These are phyloP conservation scores for Perca fluviatilis DNA, from an alignment of 2,113 vertebrate species.

Conservation along the genomic window DNA sequence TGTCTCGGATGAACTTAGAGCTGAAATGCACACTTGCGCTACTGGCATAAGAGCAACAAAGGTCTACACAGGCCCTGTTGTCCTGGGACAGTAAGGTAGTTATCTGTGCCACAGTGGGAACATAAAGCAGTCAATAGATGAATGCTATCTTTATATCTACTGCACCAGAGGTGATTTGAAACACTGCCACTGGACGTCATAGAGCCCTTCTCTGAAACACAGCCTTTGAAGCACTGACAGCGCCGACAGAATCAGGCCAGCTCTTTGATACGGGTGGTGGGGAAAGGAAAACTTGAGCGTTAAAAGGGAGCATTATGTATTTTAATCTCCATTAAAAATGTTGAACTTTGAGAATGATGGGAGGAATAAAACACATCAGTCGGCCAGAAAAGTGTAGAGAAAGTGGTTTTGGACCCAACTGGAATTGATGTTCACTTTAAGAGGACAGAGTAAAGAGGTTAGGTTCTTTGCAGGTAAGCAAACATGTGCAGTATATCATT, in stretches of 20 bases:
- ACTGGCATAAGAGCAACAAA: slow-evolving; percentile 78
- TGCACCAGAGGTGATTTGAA: slow-evolving; percentile 83
- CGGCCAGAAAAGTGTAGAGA: slow-evolving; percentile 1
- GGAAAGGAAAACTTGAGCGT: slow-evolving; percentile 55
- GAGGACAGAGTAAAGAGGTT: not conserved
- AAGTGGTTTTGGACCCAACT: not conserved
- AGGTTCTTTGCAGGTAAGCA: slow-evolving; percentile 1
- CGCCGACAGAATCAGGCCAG: slow-evolving; percentile 76
- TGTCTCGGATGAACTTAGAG: slow-evolving; percentile 68
- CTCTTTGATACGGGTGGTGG: slow-evolving; percentile 65
- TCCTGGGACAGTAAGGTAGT: slow-evolving; percentile 80
- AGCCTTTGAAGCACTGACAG: slow-evolving; percentile 76
- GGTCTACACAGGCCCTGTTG: slow-evolving; percentile 79
- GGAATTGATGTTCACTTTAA: not conserved
- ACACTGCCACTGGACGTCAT: slow-evolving; percentile 78
- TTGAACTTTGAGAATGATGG: slow-evolving; percentile 33
- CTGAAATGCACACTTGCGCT: slow-evolving; percentile 79
- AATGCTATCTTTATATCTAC: slow-evolving; percentile 83
- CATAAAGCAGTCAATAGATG: slow-evolving; percentile 80
- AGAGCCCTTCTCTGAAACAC: slow-evolving; percentile 64
- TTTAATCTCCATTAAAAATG: slow-evolving; percentile 56
- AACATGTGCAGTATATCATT: slow-evolving; percentile 1
- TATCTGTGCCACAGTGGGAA: slow-evolving; percentile 78
- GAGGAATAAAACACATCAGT: slow-evolving; percentile 29
- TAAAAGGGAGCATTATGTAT: slow-evolving; percentile 70